Conservation (phyloP, 2,113 vertebrate genomes). For the Sialia sialis region DNA sequence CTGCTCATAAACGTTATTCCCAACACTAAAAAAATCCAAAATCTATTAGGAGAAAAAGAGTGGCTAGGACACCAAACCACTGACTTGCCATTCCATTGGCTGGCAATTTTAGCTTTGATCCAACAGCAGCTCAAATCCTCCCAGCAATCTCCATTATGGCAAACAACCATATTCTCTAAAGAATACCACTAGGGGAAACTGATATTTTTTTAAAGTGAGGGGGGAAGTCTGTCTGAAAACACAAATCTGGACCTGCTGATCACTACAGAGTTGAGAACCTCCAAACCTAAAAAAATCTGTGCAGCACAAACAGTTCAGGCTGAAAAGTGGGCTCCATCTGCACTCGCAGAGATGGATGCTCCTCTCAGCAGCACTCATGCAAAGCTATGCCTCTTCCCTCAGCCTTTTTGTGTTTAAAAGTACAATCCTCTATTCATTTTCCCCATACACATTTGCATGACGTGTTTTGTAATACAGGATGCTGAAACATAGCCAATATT, state of each 20-base stretch:
- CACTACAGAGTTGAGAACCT: neutral
- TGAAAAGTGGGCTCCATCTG: fast-evolving
- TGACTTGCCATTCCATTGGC: neutral
- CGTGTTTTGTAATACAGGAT: neutral
- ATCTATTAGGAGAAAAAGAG: neutral
- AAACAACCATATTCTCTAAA: neutral
- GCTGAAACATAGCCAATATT: constrained; percentile 21
- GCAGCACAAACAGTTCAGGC: neutral
- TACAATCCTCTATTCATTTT: neutral
- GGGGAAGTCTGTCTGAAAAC: neutral
- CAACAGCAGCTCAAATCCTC: neutral
- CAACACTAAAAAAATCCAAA: neutral
- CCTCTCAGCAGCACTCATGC: neutral
- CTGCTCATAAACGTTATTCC: neutral
- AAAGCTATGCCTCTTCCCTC: neutral
- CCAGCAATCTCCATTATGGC: neutral
- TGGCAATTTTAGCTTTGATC: neutral
- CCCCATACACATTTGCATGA: neutral
- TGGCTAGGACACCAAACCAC: neutral
- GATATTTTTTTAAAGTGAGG: neutral
- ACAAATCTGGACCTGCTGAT: neutral
- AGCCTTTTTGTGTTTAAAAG: neutral
- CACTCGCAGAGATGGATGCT: no score
- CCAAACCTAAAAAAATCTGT: neutral
- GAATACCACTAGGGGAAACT: neutral